A percentile compares a stretch with the other conserved stretches of the same genome.
Evolutionary conservation across 1,140 invertebrate species (phyloP).

Genomic region (Aricia agestis): DNA sequence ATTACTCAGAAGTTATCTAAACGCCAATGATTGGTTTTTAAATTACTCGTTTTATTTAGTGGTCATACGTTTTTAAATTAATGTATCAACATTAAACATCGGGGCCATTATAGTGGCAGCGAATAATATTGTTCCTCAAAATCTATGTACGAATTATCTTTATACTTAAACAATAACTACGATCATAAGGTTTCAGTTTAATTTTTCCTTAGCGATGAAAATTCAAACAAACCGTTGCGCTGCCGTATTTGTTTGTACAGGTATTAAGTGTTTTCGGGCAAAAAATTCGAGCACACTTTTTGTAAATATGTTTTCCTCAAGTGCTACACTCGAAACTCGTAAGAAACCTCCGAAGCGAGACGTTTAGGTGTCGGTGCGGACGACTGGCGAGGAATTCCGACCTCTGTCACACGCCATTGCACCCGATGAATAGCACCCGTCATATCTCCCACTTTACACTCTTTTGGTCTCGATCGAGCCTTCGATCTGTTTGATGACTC

Average conservation of each 20-base stretch:
- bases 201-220: not conserved
- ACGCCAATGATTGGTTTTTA: too few species aligned
- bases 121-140: too few species aligned
- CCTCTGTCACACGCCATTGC: constrained; percentile 31
- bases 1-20: not conserved
- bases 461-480: not conserved
- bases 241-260: not conserved
- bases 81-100: too few species aligned
- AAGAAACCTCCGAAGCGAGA: not conserved
- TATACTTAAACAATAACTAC: not conserved
- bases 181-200: not conserved
- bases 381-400: constrained; percentile 20
- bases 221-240: not conserved
- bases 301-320: not conserved
- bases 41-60: too few species aligned
- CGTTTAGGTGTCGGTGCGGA: constrained; percentile 1
- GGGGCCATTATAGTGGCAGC: too few species aligned
- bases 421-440: constrained; percentile 26
- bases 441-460: constrained; percentile 20
- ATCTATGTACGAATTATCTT: too few species aligned
- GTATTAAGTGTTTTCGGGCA: not conserved
- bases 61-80: too few species aligned
- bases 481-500: not conserved
- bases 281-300: not conserved
- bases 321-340: not conserved